phyloP scores from a whole-genome alignment of 2,888 invertebrate species.

The Thyatira batis region DNA sequence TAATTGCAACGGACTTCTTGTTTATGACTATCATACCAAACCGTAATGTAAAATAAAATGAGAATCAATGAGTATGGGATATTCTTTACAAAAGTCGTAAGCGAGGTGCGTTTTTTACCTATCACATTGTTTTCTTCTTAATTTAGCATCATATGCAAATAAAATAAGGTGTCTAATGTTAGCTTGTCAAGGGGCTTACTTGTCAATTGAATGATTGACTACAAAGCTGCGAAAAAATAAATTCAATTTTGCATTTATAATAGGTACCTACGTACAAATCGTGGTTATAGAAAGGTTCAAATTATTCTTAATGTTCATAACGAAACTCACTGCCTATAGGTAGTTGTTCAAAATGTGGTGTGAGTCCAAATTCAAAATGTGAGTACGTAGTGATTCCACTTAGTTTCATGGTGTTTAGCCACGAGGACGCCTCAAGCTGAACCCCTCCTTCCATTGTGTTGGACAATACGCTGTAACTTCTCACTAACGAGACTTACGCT shows the following conservation, averaged over 20 bases:
- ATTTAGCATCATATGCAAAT: too few species aligned
- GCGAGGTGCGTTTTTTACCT: too few species aligned
- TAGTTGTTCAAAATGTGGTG: not conserved
- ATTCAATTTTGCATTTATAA: too few species aligned
- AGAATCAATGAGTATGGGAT: not conserved
- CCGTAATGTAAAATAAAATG: not conserved
- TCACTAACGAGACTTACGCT: conserved; percentile 67
- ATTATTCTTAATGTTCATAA: not conserved
- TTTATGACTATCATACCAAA: not conserved
- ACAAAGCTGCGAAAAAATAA: too few species aligned
- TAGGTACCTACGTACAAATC: too few species aligned
- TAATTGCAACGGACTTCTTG: not conserved
- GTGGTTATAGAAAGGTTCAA: too few species aligned
- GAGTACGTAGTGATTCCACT: conserved; percentile 31
- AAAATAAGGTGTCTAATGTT: too few species aligned
- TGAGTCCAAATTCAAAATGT: not conserved
- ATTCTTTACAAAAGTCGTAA: not conserved
- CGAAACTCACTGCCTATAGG: too few species aligned
- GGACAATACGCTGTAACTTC: conserved; percentile 77
- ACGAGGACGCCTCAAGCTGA: conserved; percentile 57
- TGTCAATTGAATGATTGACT: too few species aligned
- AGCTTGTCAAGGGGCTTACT: too few species aligned
- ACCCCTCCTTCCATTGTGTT: conserved; percentile 74
- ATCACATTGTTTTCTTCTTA: too few species aligned
- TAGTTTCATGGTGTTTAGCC: conserved; percentile 57